These are phyloP conservation scores for Puma concolor DNA, from an alignment of 2,113 vertebrate species.

Conservation along the genomic window DNA sequence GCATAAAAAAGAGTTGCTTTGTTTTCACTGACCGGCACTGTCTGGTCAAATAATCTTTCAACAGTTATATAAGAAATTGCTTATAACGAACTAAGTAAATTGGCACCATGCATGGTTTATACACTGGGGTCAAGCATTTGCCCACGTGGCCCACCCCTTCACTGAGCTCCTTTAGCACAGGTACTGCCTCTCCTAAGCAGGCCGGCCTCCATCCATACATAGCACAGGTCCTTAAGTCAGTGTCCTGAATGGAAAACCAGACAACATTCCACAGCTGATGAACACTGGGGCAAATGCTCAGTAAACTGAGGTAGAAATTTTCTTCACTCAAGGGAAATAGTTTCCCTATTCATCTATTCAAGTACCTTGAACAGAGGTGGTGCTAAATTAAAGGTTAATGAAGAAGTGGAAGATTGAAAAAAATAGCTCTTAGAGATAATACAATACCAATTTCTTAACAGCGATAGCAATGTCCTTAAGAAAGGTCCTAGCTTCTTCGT, in stretches of 20 bases:
- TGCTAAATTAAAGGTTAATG: constrained; percentile 36
- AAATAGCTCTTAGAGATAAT: constrained; percentile 45
- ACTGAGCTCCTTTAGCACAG: background rate
- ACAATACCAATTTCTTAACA: constrained; percentile 86
- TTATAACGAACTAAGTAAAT: background rate
- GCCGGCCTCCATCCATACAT: background rate
- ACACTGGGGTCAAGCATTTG: background rate
- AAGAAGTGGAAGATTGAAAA: background rate
- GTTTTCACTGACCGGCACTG: background rate
- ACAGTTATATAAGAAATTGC: background rate
- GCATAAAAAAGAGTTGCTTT: background rate
- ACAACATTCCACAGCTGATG: background rate
- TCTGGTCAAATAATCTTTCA: background rate
- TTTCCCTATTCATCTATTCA: constrained; percentile 13
- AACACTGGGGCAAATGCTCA: background rate
- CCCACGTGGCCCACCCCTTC: background rate
- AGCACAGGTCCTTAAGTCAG: background rate
- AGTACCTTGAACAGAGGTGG: background rate
- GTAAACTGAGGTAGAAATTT: background rate
- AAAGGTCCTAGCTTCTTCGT: constrained; percentile 83
- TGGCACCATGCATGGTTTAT: background rate
- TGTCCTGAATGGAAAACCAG: background rate
- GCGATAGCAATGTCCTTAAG: constrained; percentile 84
- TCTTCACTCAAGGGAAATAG: background rate
- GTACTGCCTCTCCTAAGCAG: background rate